These are phyloP conservation scores for Chaetophractus vellerosus DNA, from an alignment of 2,797 vertebrate genomes.

Conservation along the genomic window DNA sequence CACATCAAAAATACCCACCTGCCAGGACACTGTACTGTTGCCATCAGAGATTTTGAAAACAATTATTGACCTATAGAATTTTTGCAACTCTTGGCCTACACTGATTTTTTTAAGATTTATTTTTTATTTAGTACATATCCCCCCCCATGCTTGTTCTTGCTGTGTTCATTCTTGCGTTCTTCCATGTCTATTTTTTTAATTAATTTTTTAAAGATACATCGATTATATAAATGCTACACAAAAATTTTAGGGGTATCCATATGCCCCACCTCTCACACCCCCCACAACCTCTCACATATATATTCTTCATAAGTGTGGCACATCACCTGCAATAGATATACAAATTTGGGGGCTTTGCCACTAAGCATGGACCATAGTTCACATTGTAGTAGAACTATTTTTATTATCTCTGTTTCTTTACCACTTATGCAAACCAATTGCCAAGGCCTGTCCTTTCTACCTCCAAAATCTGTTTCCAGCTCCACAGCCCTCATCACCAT, in stretches of 20 bases:
- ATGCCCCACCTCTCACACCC: no score
- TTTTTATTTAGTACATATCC: no score
- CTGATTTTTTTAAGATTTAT: constrained; percentile 16
- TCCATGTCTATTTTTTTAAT: no score
- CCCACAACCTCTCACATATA: no score
- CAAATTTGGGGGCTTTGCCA: no score
- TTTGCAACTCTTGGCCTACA: background rate
- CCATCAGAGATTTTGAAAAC: constrained; percentile 31
- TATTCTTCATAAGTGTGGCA: no score
- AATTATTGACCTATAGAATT: background rate
- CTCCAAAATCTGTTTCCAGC: background rate
- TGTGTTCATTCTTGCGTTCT: background rate
- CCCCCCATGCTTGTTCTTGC: no score
- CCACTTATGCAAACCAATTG: background rate
- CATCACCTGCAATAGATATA: no score
- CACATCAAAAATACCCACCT: background rate
- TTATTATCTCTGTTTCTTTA: background rate
- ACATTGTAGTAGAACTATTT: background rate
- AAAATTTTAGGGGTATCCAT: no score
- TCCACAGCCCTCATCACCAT: background rate
- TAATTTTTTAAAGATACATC: no score
- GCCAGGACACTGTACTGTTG: background rate
- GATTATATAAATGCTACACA: no score
- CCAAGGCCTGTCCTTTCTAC: background rate
- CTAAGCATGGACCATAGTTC: no score